Base-by-base conservation (phyloP, 2,888 invertebrate genomes). In the Mellilla xanthometata region DNA sequence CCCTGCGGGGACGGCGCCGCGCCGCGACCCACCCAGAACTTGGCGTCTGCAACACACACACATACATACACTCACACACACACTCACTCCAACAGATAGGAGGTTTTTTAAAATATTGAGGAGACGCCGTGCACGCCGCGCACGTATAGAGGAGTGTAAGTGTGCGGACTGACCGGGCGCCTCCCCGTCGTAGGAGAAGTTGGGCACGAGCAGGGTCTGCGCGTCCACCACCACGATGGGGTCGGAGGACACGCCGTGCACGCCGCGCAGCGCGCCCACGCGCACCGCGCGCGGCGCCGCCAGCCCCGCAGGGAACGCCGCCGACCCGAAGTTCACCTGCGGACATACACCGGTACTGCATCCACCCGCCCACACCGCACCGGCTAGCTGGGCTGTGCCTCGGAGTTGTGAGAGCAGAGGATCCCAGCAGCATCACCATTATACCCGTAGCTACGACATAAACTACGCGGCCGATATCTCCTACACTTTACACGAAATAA, bases 21-120 rank as follows among this genome's bases (percentile, higher is more conserved):
- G 1, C 97, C 97, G 36, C 93, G 91, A 1, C 97, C 97, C 53
- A 96, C 96, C 96, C 97, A 97, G 85, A 97, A 97, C 86, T 97
- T 97, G 0, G 97, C 97, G 81, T 97, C 97, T 96, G 90, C 71
- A 56, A 56, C 39, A 52, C 24, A 29, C 27, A 1, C 4, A 6
- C 5, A 27, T 12, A 10, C 19, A 19, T 19, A 6, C 19, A 19
- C 19, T 19, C 19, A 19, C 19, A 19, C 19, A 19, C 3, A 19
- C 6, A n/a, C n/a, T n/a, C n/a, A n/a, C n/a, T n/a, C n/a, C n/a
- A n/a, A n/a, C n/a, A n/a, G n/a, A 5, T 23, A 23, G 2, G 23
- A 23, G 2, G 2, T 15, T 15, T 15, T 15, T 15, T 15, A 15
- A n/a, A n/a, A n/a, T n/a, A n/a, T n/a, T n/a, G n/a, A n/a, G n/a